phyloP scores from a whole-genome alignment of 2,113 vertebrate genomes.

The Melanerpes formicivorus region DNA sequence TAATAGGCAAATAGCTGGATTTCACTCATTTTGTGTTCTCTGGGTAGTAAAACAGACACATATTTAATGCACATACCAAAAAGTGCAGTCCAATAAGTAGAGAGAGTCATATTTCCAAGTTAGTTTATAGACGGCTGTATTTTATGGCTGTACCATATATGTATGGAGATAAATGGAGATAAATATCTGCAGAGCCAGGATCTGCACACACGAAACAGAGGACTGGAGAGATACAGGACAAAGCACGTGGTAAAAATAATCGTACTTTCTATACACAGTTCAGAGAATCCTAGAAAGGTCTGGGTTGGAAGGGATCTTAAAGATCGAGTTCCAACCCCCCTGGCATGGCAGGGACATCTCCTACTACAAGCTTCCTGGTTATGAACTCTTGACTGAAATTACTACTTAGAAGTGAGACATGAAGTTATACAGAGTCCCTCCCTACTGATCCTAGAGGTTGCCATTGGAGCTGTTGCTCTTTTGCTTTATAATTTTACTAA shows the following conservation, averaged over 20 bases:
- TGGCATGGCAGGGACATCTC: too few species aligned
- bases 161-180: background rate
- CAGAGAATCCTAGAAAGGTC: too few species aligned
- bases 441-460: background rate
- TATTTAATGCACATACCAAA: conserved; percentile 42
- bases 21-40: conserved; percentile 53
- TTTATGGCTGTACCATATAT: background rate
- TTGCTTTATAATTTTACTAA: conserved; percentile 46
- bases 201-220: background rate
- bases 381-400: background rate
- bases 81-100: conserved; percentile 23
- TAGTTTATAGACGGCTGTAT: background rate
- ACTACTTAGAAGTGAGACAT: background rate
- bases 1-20: conserved; percentile 51
- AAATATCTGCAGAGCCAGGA: conserved; percentile 27
- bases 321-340: too few species aligned
- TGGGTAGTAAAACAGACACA: conserved; percentile 36
- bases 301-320: too few species aligned
- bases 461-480: background rate
- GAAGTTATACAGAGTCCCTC: background rate
- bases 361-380: background rate
- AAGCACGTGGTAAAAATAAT: conserved; percentile 20
- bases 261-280: background rate
- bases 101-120: background rate
- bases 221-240: background rate